phyloP scores from a whole-genome alignment of 2,888 invertebrate species.

The Agriopis leucophaearia region DNA sequence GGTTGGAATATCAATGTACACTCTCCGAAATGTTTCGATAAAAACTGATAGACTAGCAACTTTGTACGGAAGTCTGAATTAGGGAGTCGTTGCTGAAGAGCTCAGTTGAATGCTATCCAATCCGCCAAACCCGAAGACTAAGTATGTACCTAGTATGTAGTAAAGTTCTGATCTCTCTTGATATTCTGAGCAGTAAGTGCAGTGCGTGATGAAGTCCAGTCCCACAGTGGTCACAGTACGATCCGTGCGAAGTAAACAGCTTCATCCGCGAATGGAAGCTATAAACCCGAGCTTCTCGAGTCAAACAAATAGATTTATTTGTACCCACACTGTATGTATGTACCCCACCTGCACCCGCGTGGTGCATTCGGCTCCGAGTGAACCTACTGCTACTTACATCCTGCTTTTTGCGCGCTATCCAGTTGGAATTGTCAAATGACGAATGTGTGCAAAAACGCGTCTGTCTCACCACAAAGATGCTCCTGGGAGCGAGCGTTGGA shows the following conservation, averaged over 20 bases:
- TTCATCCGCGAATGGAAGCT: neutral
- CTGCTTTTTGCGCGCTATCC: conserved; percentile 29
- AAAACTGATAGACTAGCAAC: too few relatives aligned
- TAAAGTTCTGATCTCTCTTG: too few relatives aligned
- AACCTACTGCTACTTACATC: conserved; percentile 34
- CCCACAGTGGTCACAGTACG: neutral
- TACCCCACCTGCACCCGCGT: too few relatives aligned
- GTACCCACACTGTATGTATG: conserved; percentile 37
- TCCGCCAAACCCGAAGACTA: too few relatives aligned
- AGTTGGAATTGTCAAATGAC: conserved; percentile 38
- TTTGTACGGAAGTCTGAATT: too few relatives aligned
- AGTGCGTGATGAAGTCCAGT: too few relatives aligned
- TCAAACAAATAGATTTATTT: conserved; percentile 29
- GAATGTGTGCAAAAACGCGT: conserved; percentile 45
- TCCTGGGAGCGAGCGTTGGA: neutral
- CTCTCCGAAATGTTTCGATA: too few relatives aligned
- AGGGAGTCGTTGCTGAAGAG: too few relatives aligned
- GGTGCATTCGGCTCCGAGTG: conserved; percentile 2
- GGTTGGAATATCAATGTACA: too few relatives aligned
- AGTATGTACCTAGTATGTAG: too few relatives aligned
- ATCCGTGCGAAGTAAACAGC: neutral
- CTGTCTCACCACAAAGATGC: conserved; percentile 10
- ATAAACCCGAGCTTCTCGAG: neutral
- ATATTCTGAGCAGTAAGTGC: too few relatives aligned
- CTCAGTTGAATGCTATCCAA: too few relatives aligned